Conservation (phyloP, 1,140 invertebrate species). For the Camponotus vicinus region DNA sequence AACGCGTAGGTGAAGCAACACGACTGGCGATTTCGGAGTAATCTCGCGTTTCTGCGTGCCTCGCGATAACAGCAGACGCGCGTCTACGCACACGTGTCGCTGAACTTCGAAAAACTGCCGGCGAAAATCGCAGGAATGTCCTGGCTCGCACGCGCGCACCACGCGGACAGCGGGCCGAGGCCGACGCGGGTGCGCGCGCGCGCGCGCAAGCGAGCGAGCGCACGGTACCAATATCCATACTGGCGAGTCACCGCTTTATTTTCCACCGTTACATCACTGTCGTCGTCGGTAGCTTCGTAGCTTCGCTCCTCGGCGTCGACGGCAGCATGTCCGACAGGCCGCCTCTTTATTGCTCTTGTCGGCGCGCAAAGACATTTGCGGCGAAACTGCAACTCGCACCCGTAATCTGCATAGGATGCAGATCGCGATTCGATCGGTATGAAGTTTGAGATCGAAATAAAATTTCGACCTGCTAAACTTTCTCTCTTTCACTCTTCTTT, state of each 20-base stretch:
- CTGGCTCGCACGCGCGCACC: slow-evolving; percentile 7
- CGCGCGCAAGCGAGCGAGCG: slow-evolving; percentile 48
- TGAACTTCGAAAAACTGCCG: slow-evolving; percentile 64
- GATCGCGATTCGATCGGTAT: slow-evolving; percentile 15
- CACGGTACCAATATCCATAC: slow-evolving; percentile 74
- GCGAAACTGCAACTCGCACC: slow-evolving; percentile 7
- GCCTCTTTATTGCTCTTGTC: slow-evolving; percentile 20
- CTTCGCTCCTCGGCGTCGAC: slow-evolving; percentile 9
- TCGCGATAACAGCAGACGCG: neutral
- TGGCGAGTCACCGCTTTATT: slow-evolving; percentile 75
- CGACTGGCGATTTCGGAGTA: neutral
- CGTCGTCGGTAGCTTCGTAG: slow-evolving; percentile 58
- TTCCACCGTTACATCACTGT: slow-evolving; percentile 76
- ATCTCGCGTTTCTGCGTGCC: neutral
- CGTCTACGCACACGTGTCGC: slow-evolving; percentile 11
- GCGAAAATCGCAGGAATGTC: slow-evolving; percentile 52
- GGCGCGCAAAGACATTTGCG: neutral
- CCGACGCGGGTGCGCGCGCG: slow-evolving; percentile 62
- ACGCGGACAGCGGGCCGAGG: neutral
- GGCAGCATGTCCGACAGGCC: slow-evolving; percentile 3
- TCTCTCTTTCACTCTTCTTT: neutral
- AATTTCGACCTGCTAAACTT: neutral
- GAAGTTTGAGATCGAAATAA: neutral
- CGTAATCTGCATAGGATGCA: slow-evolving; percentile 40
- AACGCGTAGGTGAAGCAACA: neutral